These are phyloP conservation scores for Otis tarda DNA, from an alignment of 2,113 vertebrate species.

Conservation along the genomic window DNA sequence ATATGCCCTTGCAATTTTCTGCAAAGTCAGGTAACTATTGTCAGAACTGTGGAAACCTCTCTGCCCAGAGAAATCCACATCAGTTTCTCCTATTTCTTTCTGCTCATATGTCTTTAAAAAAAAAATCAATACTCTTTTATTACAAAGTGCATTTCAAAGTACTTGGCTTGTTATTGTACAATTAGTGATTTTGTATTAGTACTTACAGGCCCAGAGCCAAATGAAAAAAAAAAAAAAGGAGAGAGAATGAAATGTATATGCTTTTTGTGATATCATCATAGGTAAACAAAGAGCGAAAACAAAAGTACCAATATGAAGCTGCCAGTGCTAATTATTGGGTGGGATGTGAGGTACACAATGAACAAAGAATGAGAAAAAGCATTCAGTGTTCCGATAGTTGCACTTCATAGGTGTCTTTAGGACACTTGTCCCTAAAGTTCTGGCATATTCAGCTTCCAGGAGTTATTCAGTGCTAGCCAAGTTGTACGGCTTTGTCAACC, in stretches of 20 bases:
- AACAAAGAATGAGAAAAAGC: conserved; percentile 10
- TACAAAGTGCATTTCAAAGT: conserved; percentile 53
- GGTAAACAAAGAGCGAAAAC: conserved; percentile 64
- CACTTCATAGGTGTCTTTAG: not conserved
- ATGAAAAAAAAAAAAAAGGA: not conserved
- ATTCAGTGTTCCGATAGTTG: not conserved
- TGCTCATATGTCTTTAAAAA: not conserved
- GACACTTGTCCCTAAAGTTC: not conserved
- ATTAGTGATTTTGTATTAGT: conserved; percentile 64
- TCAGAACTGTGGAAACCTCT: not conserved
- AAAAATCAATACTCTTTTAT: conserved; percentile 14
- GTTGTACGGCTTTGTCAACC: not conserved
- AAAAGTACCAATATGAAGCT: conserved; percentile 51
- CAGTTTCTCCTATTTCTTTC: not conserved
- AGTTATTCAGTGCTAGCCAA: not conserved
- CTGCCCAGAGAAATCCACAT: not conserved
- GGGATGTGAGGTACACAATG: conserved; percentile 16
- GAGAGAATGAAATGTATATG: conserved; percentile 1
- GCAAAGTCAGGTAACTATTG: not conserved
- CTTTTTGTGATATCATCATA: conserved; percentile 59
- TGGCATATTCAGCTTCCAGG: not conserved
- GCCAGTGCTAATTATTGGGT: conserved; percentile 62
- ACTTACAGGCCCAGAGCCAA: conserved; percentile 50
- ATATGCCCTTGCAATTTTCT: not conserved
- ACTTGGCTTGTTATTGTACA: conserved; percentile 29